Conservation (phyloP, 30 jellyfish, hydroid and myxozoan genomes). For the Aurelia aurita complex sp. Pacific region DNA sequence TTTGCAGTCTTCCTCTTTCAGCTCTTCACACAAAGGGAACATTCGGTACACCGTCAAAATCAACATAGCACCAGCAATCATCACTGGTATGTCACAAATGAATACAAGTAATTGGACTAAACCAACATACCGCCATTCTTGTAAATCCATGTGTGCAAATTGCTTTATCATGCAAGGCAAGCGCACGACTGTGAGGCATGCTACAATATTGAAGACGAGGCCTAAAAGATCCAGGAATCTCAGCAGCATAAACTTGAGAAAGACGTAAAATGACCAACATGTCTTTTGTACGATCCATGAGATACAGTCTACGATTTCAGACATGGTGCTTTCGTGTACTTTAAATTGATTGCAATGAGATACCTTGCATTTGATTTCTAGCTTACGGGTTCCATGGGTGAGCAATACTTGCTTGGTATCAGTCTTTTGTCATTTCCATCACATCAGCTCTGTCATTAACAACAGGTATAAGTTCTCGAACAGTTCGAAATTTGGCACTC, state of each 20-base stretch:
- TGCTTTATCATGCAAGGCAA: slow-evolving; percentile 80
- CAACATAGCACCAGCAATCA: slow-evolving; percentile 60
- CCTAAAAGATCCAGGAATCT: slow-evolving; percentile 90
- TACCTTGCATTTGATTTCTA: too few species aligned
- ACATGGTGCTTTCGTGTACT: slow-evolving; percentile 32
- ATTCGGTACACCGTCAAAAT: slow-evolving; percentile 73
- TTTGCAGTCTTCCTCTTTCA: slow-evolving; percentile 40
- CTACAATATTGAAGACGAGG: slow-evolving; percentile 69
- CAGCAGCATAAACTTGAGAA: slow-evolving; percentile 55
- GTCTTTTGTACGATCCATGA: slow-evolving; percentile 80
- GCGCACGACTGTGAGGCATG: slow-evolving; percentile 78
- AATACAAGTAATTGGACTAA: slow-evolving; percentile 71
- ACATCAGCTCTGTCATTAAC: too few species aligned
- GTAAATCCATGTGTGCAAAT: slow-evolving; percentile 41
- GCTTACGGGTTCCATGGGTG: too few species aligned
- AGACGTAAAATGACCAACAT: slow-evolving; percentile 72
- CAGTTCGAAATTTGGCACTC: too few species aligned
- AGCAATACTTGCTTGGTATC: too few species aligned
- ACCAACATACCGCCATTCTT: slow-evolving; percentile 85
- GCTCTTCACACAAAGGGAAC: slow-evolving; percentile 61
- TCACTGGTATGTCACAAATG: slow-evolving; percentile 69
- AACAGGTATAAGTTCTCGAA: too few species aligned
- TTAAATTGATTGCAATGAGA: too few species aligned
- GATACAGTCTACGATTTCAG: slow-evolving; percentile 90
- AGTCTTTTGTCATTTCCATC: too few species aligned